phyloP scores from a whole-genome alignment of 2,797 vertebrate genomes.

The Gouania willdenowi region DNA sequence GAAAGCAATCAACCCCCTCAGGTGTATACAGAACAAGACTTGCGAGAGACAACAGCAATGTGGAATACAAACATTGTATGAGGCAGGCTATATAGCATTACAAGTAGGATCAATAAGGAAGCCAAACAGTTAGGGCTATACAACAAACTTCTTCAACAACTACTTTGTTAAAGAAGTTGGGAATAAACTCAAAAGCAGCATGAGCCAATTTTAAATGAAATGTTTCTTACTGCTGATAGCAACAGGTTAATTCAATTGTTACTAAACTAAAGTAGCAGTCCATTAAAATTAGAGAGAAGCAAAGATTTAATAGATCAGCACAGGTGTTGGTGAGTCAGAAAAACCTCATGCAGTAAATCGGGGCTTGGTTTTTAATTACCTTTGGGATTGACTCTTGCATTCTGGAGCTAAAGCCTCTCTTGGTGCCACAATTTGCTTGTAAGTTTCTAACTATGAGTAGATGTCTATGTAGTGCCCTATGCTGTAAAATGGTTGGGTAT shows the following conservation, averaged over 20 bases:
- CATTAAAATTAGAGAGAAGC: slow-evolving; percentile 65
- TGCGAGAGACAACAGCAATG: slow-evolving; percentile 7
- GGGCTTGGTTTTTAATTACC: slow-evolving; percentile 73
- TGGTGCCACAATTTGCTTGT: slow-evolving; percentile 27
- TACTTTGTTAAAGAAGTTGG: neutral
- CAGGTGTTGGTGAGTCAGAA: slow-evolving; percentile 74
- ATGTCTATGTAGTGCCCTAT: slow-evolving; percentile 25
- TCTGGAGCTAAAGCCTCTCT: slow-evolving; percentile 38
- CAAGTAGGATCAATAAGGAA: slow-evolving; percentile 16
- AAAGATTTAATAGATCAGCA: slow-evolving; percentile 70
- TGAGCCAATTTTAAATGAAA: too few species aligned
- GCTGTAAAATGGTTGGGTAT: slow-evolving; percentile 44
- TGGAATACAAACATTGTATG: slow-evolving; percentile 14
- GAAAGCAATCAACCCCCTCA: slow-evolving; percentile 29
- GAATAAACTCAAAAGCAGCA: neutral
- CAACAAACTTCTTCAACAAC: slow-evolving; percentile 7
- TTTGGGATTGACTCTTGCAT: slow-evolving; percentile 65
- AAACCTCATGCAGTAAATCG: slow-evolving; percentile 55
- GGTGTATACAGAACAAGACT: slow-evolving; percentile 7
- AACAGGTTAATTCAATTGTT: slow-evolving; percentile 14
- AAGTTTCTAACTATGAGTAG: slow-evolving; percentile 18
- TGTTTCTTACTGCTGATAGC: slow-evolving; percentile 3
- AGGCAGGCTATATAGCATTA: slow-evolving; percentile 4
- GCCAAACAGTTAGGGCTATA: neutral
- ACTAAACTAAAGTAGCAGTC: slow-evolving; percentile 47